Evolutionary conservation across 1,140 invertebrate genomes (phyloP).

Genomic region (Ceratina japonica): DNA sequence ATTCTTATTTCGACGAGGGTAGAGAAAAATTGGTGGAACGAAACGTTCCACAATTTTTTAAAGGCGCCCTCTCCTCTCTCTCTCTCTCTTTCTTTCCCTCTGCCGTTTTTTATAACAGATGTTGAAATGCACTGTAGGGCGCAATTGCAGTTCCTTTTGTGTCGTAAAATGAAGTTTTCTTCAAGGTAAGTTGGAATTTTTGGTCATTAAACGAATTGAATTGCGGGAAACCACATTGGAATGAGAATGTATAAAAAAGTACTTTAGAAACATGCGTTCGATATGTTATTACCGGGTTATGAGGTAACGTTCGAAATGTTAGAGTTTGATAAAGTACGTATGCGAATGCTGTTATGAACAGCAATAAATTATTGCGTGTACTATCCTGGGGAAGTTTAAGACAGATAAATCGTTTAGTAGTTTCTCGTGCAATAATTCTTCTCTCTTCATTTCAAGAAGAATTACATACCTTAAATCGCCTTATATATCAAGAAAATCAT

Average conservation of each 20-base stretch:
- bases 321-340: too few species aligned
- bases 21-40: not conserved
- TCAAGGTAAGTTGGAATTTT: not conserved
- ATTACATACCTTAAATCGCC: not conserved
- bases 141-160: not conserved
- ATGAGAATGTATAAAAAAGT: not conserved
- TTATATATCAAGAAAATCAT: slow-evolving; percentile 4
- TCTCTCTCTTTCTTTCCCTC: too few species aligned
- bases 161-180: not conserved
- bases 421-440: not conserved
- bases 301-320: too few species aligned
- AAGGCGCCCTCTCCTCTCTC: not conserved
- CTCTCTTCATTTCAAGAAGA: not conserved
- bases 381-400: not conserved
- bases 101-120: not conserved
- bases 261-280: not conserved
- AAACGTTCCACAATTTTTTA: not conserved
- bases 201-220: not conserved
- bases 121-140: not conserved
- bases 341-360: too few species aligned
- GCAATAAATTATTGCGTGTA: too few species aligned
- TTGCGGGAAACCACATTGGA: not conserved
- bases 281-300: too few species aligned
- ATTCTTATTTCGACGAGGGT: not conserved
- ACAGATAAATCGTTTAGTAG: too few species aligned